Base-by-base conservation (phyloP, 2,888 invertebrate genomes). In the Nebria brevicollis region DNA sequence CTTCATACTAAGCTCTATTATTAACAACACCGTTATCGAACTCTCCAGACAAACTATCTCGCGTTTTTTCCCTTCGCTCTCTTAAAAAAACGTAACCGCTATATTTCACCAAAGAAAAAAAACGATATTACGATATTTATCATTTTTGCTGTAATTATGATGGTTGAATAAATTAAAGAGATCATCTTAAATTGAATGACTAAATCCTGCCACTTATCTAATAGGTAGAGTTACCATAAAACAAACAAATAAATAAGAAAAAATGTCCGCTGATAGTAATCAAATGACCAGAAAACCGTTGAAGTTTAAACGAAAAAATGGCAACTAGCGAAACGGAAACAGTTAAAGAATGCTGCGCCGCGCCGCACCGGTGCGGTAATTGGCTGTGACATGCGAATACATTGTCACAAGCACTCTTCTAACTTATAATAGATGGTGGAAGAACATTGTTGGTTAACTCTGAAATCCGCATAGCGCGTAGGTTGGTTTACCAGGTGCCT, bases 371-470 rank as follows among this genome's bases (percentile, higher is more conserved):
- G 26, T 66, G 4, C 13, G 77, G 43, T 77, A 77, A 77, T 77
- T 77, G 77, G 77, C 77, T 77, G 77, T 77, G 77, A 77, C 77
- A 77, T 77, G 68, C 68, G 77, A 77, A 43, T 34, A 34, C 68
- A 54, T 70, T 64, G 77, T 70, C 64, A 70, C 43, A 42, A 15
- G 42, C 15, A 66, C 26, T 20, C 26, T 25, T 68, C 26, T 68
- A 68, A 68, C 68, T 68, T 25, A 26, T 25, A 7, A 15, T 15
- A 68, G 26, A 68, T 68, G 5, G 34, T 34, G 34, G 34, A 34
- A 54, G 54, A 54, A 54, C 13, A 54, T 54, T 54, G 54, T 54
- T 54, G 54, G 54, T 54, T 6, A 54, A 54, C 11, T 54, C 13
- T 54, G 54, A 54, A 72, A 72, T 26, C 41, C 26, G 26, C 26